Percentiles rank a stretch among this genome's conserved stretches.
Evolutionary conservation across 2,888 invertebrate genomes (phyloP).

Genomic region (Synergus itoensis): DNA sequence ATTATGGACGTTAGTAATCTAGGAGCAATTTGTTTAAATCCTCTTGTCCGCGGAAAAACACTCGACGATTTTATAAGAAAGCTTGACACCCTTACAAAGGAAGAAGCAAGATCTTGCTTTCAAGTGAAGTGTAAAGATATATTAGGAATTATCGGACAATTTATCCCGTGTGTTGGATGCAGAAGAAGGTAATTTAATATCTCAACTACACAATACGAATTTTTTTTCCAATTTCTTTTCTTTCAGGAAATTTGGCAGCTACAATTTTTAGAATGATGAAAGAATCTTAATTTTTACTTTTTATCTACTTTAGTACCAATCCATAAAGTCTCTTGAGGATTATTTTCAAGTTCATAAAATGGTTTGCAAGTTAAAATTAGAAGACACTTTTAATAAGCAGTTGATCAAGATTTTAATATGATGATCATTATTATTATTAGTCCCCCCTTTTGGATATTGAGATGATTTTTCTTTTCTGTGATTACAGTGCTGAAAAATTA

Average conservation of each 20-base stretch:
- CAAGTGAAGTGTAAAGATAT: conserved; percentile 91
- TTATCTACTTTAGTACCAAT: too few relatives aligned
- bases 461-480: conserved; percentile 42
- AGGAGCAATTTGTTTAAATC: conserved; percentile 91
- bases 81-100: conserved; percentile 86
- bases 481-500: conserved; percentile 90
- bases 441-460: background rate
- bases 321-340: too few relatives aligned
- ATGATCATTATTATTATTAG: background rate
- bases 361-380: too few relatives aligned
- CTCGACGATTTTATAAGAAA: conserved; percentile 92
- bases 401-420: too few relatives aligned
- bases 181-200: conserved; percentile 85
- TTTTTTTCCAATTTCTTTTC: too few relatives aligned
- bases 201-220: too few relatives aligned
- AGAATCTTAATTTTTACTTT: too few relatives aligned
- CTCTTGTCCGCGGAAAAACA: conserved; percentile 89
- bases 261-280: too few relatives aligned
- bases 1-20: conserved; percentile 94
- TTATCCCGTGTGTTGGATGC: conserved; percentile 96
- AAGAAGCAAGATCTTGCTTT: conserved; percentile 89
- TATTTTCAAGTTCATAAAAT: too few relatives aligned
- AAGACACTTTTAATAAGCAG: too few relatives aligned
- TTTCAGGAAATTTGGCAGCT: too few relatives aligned
- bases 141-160: conserved; percentile 91